These are phyloP conservation scores for Epinotia nisella DNA, from an alignment of 2,888 invertebrate genomes.

Conservation along the genomic window DNA sequence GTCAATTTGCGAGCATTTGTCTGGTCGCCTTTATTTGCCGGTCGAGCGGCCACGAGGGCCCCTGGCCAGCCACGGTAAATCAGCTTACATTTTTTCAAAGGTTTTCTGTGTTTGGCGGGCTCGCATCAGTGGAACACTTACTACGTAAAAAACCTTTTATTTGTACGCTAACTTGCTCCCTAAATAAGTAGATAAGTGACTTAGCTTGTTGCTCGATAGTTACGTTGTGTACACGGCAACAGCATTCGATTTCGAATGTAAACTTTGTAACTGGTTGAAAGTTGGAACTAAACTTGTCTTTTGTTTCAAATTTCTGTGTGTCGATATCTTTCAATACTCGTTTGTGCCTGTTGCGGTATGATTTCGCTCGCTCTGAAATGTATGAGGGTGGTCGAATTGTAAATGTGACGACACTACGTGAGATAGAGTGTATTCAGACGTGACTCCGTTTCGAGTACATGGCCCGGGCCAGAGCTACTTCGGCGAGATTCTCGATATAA, in stretches of 20 bases:
- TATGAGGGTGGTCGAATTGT: conserved; percentile 56
- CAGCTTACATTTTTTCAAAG: conserved; percentile 83
- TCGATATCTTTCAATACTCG: conserved; percentile 42
- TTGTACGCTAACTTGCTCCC: conserved; percentile 64
- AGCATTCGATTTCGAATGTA: background rate
- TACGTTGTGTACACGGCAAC: conserved; percentile 15
- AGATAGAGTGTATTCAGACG: conserved; percentile 60
- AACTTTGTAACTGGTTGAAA: conserved; percentile 7
- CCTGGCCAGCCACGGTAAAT: conserved; percentile 77
- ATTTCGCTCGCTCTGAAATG: conserved; percentile 56
- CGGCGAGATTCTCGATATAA: conserved; percentile 64
- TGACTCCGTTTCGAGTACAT: conserved; percentile 60
- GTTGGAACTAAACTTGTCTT: background rate
- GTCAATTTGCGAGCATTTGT: conserved; percentile 83
- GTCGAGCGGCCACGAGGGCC: conserved; percentile 74
- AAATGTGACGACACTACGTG: conserved; percentile 54
- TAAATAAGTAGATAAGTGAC: conserved; percentile 43
- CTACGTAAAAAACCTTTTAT: conserved; percentile 74
- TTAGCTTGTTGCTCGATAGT: conserved; percentile 28
- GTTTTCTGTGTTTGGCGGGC: conserved; percentile 79
- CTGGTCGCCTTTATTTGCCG: conserved; percentile 83
- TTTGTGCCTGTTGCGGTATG: conserved; percentile 52
- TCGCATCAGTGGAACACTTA: conserved; percentile 67
- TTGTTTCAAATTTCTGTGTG: conserved; percentile 16
- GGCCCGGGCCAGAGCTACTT: conserved; percentile 52